Conservation (phyloP, 1,140 invertebrate genomes). For the Diabrotica undecimpunctata region DNA sequence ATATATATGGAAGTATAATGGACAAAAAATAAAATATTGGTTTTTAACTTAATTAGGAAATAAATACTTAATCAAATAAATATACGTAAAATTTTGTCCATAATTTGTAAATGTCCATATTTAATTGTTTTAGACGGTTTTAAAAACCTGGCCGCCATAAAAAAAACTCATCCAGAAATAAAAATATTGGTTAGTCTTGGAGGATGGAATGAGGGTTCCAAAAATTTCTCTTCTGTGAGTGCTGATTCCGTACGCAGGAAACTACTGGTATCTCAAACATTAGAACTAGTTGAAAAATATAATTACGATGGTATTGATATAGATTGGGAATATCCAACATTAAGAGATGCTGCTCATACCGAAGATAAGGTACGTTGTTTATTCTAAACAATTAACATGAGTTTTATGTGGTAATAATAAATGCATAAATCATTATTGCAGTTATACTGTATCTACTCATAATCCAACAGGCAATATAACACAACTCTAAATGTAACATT, state of each 20-base stretch:
- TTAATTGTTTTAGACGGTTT: slow-evolving; percentile 3
- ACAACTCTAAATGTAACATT: too few relatives aligned
- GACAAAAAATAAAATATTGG: too few relatives aligned
- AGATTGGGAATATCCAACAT: slow-evolving; percentile 68
- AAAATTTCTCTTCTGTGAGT: slow-evolving; percentile 50
- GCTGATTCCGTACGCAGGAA: slow-evolving; percentile 21
- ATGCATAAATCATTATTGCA: too few relatives aligned
- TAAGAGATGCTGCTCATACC: neutral
- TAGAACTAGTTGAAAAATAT: slow-evolving; percentile 61
- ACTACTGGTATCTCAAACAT: slow-evolving; percentile 49
- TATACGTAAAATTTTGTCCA: too few relatives aligned
- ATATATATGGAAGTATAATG: too few relatives aligned
- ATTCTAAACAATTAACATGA: too few relatives aligned
- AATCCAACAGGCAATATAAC: too few relatives aligned
- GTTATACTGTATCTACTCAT: too few relatives aligned
- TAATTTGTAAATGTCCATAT: too few relatives aligned
- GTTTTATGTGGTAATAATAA: too few relatives aligned
- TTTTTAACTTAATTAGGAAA: too few relatives aligned
- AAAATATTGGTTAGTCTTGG: slow-evolving; percentile 70
- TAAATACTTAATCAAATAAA: too few relatives aligned
- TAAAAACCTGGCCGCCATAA: neutral
- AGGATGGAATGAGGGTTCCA: slow-evolving; percentile 65
- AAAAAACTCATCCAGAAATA: slow-evolving; percentile 51
- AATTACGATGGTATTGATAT: slow-evolving; percentile 67
- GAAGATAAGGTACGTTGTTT: slow-evolving; percentile 4